These are phyloP conservation scores for Reticulitermes lucifugus DNA, from an alignment of 2,888 invertebrate species.

Conservation along the genomic window DNA sequence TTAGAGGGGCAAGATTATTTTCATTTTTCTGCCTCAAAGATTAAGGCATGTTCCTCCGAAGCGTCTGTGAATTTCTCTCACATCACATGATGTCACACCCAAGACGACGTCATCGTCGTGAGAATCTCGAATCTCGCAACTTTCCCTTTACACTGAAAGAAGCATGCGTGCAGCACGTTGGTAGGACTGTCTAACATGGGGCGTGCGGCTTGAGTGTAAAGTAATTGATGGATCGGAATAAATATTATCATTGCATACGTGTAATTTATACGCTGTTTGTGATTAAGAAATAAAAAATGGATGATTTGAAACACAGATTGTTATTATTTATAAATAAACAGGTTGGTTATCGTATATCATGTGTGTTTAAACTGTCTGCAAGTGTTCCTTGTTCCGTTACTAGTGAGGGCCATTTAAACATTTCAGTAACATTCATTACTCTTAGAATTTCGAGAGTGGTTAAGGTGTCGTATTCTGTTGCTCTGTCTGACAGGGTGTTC, in stretches of 20 bases:
- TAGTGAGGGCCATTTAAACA: not conserved
- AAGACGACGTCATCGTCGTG: too few relatives aligned
- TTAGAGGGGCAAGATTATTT: too few relatives aligned
- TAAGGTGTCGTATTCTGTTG: not conserved
- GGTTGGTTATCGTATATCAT: not conserved
- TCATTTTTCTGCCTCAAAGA: too few relatives aligned
- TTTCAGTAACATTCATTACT: not conserved
- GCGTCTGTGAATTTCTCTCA: too few relatives aligned
- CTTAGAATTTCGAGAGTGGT: not conserved
- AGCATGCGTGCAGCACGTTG: too few relatives aligned
- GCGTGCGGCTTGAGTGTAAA: not conserved
- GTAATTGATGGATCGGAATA: not conserved
- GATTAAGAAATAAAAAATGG: not conserved
- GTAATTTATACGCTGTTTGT: not conserved
- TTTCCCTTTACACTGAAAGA: too few relatives aligned
- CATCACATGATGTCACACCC: too few relatives aligned
- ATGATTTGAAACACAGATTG: not conserved
- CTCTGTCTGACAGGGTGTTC: not conserved
- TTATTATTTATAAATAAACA: conserved; percentile 12
- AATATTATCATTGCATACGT: not conserved
- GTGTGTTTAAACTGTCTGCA: not conserved
- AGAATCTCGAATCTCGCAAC: too few relatives aligned
- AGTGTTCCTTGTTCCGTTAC: too few relatives aligned
- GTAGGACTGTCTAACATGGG: not conserved
- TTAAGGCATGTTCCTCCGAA: too few relatives aligned